Evolutionary conservation across 2,888 invertebrate species (phyloP), one percentile per base, ranked within the genome.

Genomic region (Dicyrtomina minuta): DNA sequence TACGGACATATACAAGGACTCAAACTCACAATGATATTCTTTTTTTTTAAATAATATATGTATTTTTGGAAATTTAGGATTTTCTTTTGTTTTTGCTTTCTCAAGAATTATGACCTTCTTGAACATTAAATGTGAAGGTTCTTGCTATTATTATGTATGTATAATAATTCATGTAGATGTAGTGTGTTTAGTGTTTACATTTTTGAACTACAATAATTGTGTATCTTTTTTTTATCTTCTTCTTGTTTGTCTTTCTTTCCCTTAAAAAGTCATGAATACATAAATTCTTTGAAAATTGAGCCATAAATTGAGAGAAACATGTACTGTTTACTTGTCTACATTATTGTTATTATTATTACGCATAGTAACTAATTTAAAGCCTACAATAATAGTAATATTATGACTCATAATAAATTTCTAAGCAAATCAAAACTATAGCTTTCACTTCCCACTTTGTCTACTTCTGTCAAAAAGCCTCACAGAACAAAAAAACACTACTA

Each of bases 1-100:
- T 41, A 58, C 58, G 26, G 26, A 56, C 56, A 56, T 56, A 33
- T 17, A 58, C 27, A 58, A 56, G 46, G 22, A 22, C 22, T 49
- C 49, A 22, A 22, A 20, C 49, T 49, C 17, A 20, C 49, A 49
- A 20, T 49, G 22, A 15, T 44, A 44, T 5, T 44, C 13, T 44
- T 44, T n/a, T 44, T 44, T n/a, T 44, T 3, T 26, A 53, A 24
- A 53, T 53, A 2, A 27, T 27, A 27, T 56, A 15, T 56, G 27
- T 56, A 56, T 26, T 51, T 27, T n/a, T 56, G 56, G 26, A 26
- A n/a, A n/a, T n/a, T n/a, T n/a, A n/a, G n/a, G n/a, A n/a, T n/a
- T n/a, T n/a, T n/a, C n/a, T 56, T 56, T 56, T 33, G 3, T 33
- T 33, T 33, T 33, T 5, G 33, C 4, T 33, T 33, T 33, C n/a